phyloP scores from a whole-genome alignment of 2,888 invertebrate species.

The Punctoribates punctum region DNA sequence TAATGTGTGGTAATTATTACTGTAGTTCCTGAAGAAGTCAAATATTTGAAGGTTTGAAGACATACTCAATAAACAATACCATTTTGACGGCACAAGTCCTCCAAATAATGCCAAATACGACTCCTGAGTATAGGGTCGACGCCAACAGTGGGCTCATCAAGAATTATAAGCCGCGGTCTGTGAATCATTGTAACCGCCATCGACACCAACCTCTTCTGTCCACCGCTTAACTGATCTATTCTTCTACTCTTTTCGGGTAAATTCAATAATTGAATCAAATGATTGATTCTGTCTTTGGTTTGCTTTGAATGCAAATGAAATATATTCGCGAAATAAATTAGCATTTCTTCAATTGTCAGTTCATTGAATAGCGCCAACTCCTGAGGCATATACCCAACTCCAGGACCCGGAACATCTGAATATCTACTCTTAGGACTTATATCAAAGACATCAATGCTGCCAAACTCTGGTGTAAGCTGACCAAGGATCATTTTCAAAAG shows the following conservation, averaged over 20 bases:
- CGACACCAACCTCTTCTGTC: slow-evolving; percentile 84
- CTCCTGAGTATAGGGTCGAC: slow-evolving; percentile 63
- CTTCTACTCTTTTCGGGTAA: slow-evolving; percentile 78
- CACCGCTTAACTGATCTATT: slow-evolving; percentile 73
- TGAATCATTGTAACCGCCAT: slow-evolving; percentile 66
- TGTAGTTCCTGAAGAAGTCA: slow-evolving; percentile 56
- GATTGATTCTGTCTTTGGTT: slow-evolving; percentile 73
- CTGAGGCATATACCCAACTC: slow-evolving; percentile 94
- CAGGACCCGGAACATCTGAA: slow-evolving; percentile 66
- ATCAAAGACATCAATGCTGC: slow-evolving; percentile 83
- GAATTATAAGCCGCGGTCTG: slow-evolving; percentile 82
- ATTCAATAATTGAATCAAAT: slow-evolving; percentile 83
- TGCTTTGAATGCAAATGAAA: too few relatives aligned
- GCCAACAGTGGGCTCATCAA: slow-evolving; percentile 89
- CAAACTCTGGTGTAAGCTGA: slow-evolving; percentile 74
- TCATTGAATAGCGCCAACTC: slow-evolving; percentile 53
- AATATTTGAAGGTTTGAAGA: slow-evolving; percentile 52
- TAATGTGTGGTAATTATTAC: slow-evolving; percentile 94
- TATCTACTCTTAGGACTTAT: not conserved
- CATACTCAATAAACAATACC: slow-evolving; percentile 60
- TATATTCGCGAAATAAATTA: slow-evolving; percentile 84
- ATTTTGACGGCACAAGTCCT: slow-evolving; percentile 37
- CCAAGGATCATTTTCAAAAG: slow-evolving; percentile 81
- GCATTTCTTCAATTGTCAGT: slow-evolving; percentile 87
- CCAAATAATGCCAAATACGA: slow-evolving; percentile 22